These are phyloP conservation scores for Bombus sibiricus DNA, from an alignment of 1,140 invertebrate genomes.

Conservation along the genomic window DNA sequence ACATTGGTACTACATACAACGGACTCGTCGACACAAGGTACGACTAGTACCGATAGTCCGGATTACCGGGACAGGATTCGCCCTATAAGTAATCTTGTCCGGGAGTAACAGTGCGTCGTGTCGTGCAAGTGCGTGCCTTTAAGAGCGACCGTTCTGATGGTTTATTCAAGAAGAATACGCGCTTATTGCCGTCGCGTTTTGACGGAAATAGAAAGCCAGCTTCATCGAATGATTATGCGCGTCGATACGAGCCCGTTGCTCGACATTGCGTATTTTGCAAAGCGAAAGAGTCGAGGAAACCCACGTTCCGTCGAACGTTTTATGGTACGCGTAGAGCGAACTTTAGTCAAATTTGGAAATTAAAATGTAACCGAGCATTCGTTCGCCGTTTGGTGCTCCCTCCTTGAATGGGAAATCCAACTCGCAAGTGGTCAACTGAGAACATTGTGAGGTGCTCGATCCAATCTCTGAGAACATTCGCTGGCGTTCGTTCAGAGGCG, in stretches of 20 bases:
- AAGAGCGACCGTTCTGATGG: conserved; percentile 21
- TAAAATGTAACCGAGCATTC: too few species aligned
- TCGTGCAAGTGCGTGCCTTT: neutral
- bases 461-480: too few species aligned
- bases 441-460: too few species aligned
- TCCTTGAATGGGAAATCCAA: too few species aligned
- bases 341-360: too few species aligned
- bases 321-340: too few species aligned
- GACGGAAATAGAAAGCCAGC: conserved; percentile 14
- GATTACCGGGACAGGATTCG: conserved; percentile 22
- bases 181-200: neutral
- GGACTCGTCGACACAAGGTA: conserved; percentile 36
- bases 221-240: neutral
- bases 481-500: too few species aligned
- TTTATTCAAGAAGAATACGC: conserved; percentile 35
- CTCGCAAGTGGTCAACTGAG: too few species aligned
- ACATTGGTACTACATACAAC: conserved; percentile 54
- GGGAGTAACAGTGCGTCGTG: conserved; percentile 6
- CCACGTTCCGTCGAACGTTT: too few species aligned
- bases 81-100: conserved; percentile 66
- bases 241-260: neutral
- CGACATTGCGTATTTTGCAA: neutral
- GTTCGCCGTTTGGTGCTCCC: too few species aligned
- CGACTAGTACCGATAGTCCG: conserved; percentile 31
- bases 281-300: neutral